These are phyloP conservation scores for Mus caroli DNA, from an alignment of 2,797 vertebrate genomes.

Conservation along the genomic window DNA sequence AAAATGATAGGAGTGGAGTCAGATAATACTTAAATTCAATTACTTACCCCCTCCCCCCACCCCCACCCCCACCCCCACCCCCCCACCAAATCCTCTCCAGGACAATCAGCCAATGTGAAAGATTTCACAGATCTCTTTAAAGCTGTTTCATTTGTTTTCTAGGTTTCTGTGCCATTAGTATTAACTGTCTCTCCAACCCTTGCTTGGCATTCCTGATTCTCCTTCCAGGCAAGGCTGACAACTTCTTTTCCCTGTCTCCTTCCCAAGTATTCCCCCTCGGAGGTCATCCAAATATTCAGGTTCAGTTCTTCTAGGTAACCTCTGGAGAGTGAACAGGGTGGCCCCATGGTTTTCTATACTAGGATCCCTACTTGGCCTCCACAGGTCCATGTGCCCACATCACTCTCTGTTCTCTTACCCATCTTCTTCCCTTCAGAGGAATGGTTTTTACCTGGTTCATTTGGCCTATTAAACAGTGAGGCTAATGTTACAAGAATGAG, in stretches of 20 bases:
- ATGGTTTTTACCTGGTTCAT: background rate
- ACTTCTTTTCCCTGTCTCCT: background rate
- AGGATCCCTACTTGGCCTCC: background rate
- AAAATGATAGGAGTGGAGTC: background rate
- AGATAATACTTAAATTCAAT: constrained; percentile 22
- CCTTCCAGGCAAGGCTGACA: constrained; percentile 5
- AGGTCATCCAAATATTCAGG: background rate
- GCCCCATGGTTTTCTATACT: background rate
- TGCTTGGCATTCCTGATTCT: constrained; percentile 25
- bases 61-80: no score
- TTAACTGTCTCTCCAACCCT: constrained; percentile 9
- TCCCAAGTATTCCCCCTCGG: background rate
- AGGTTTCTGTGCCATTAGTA: background rate
- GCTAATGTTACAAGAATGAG: constrained; percentile 32
- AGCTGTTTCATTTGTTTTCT: background rate
- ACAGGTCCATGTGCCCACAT: background rate
- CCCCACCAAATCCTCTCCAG: background rate
- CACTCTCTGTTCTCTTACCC: background rate
- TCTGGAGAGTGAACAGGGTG: background rate
- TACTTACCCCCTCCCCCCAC: background rate
- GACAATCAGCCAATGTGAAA: background rate
- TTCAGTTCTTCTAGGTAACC: background rate
- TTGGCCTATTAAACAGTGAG: background rate
- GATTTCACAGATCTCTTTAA: background rate
- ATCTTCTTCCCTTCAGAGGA: background rate